Percentiles rank a stretch among this genome's conserved stretches.
phyloP scores from a whole-genome alignment of 2,888 invertebrate genomes.

The Lasioglossum morio region DNA sequence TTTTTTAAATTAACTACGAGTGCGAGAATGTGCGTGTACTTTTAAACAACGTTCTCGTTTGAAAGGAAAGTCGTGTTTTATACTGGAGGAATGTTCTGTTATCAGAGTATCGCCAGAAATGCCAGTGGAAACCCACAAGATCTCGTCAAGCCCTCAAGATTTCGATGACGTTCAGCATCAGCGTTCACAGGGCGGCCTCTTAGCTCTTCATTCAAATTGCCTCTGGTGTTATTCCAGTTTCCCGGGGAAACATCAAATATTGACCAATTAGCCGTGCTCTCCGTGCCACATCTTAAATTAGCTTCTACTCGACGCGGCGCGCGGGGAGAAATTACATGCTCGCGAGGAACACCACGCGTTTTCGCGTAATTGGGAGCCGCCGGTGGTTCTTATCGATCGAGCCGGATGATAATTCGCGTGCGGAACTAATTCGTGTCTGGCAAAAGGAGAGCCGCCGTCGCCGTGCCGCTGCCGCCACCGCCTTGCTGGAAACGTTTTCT shows the following conservation, averaged over 20 bases:
- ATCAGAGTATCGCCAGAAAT: not conserved
- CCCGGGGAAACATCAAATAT: slow-evolving; percentile 58
- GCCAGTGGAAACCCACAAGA: not conserved
- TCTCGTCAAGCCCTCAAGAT: not conserved
- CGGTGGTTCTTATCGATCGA: slow-evolving; percentile 48
- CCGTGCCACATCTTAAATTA: slow-evolving; percentile 54
- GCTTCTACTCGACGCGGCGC: slow-evolving; percentile 36
- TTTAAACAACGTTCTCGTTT: not conserved
- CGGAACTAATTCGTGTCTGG: slow-evolving; percentile 21
- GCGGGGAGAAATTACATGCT: slow-evolving; percentile 32
- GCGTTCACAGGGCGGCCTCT: not conserved
- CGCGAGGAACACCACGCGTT: slow-evolving; percentile 35
- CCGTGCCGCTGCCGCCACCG: not conserved
- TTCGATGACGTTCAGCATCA: slow-evolving; percentile 16
- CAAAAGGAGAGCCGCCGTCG: not conserved
- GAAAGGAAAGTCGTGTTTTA: not conserved
- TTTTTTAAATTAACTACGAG: no score
- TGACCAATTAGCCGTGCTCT: slow-evolving; percentile 50
- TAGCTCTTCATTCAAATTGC: slow-evolving; percentile 38
- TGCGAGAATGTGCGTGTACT: no score
- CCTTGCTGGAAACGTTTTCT: slow-evolving; percentile 5
- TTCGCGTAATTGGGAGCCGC: slow-evolving; percentile 39
- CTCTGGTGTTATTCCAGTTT: slow-evolving; percentile 45
- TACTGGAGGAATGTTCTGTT: not conserved
- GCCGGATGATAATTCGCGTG: slow-evolving; percentile 31